These are phyloP conservation scores for Megalonaias nervosa DNA, from an alignment of 1,140 invertebrate genomes.

Conservation along the genomic window DNA sequence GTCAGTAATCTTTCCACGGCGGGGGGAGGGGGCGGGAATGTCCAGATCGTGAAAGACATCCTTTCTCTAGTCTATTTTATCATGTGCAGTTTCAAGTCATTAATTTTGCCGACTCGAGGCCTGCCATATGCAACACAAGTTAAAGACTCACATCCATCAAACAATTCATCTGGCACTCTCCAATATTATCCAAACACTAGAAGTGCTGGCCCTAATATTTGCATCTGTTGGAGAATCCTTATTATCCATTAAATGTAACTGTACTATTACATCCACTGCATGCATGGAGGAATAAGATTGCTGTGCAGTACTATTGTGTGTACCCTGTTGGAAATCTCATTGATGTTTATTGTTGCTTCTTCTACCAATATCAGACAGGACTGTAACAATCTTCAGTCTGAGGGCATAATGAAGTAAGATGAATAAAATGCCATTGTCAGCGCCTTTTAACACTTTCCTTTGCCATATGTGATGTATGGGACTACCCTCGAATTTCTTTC, in stretches of 20 bases:
- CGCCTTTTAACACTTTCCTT: constrained; percentile 14
- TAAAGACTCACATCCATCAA: background rate
- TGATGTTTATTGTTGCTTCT: constrained; percentile 26
- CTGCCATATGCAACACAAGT: constrained; percentile 7
- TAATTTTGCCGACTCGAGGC: background rate
- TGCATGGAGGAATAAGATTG: background rate
- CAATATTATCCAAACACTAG: background rate
- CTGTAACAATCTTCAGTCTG: constrained; percentile 3
- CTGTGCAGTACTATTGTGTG: constrained; percentile 4
- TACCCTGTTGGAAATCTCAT: background rate
- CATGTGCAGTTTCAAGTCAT: constrained; percentile 7
- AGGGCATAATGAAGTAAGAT: constrained; percentile 33
- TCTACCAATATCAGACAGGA: constrained; percentile 37
- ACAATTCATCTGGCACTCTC: background rate
- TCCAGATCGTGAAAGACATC: constrained; percentile 8
- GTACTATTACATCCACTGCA: background rate
- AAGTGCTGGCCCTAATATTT: background rate
- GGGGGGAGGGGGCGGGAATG: background rate
- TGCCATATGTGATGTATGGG: constrained; percentile 19
- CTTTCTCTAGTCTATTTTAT: constrained; percentile 7
- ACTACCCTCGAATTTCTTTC: constrained; percentile 35
- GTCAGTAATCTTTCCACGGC: background rate
- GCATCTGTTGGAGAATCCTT: background rate
- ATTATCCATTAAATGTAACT: background rate
- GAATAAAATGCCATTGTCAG: constrained; percentile 41